Percentiles rank a stretch among this genome's conserved stretches.
These are phyloP conservation scores for Psittacara wagleri DNA, from an alignment of 2,113 vertebrate genomes.

Conservation along the genomic window DNA sequence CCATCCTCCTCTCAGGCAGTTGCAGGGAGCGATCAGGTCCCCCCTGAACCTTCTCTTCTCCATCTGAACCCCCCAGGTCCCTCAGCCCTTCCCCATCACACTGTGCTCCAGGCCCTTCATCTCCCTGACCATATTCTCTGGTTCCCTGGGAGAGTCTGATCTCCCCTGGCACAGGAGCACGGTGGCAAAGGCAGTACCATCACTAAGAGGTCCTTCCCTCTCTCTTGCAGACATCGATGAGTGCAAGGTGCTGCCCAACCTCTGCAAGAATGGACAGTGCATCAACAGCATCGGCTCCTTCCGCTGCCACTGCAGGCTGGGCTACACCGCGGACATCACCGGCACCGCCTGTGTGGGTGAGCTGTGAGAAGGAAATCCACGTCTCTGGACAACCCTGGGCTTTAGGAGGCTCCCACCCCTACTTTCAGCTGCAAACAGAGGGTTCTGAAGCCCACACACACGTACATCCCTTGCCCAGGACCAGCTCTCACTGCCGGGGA, in stretches of 20 bases:
- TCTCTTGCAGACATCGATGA: constrained; percentile 87
- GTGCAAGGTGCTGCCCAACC: constrained; percentile 85
- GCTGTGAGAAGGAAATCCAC: not conserved
- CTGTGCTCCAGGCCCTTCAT: not conserved
- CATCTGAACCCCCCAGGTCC: not conserved
- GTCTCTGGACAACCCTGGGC: not conserved
- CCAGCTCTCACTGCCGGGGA: too few species aligned
- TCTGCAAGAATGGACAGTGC: constrained; percentile 89
- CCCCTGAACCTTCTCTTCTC: not conserved
- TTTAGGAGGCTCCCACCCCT: rapidly evolving
- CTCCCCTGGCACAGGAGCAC: not conserved
- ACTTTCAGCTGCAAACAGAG: not conserved
- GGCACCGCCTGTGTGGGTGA: constrained; percentile 86
- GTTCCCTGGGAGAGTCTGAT: not conserved
- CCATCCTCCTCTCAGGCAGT: too few species aligned
- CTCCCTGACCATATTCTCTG: not conserved
- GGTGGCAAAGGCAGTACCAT: not conserved
- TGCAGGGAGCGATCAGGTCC: too few species aligned
- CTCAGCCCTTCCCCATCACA: not conserved
- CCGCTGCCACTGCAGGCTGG: constrained; percentile 88
- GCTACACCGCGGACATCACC: constrained; percentile 83
- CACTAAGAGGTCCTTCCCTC: not conserved
- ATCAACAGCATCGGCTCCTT: constrained; percentile 93
- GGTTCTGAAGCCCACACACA: not conserved
- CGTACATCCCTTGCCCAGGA: too few species aligned